Percentiles rank a stretch among this genome's conserved stretches.
Evolutionary conservation across 2,888 invertebrate species (phyloP).

Genomic region (Euplagia quadripunctaria): DNA sequence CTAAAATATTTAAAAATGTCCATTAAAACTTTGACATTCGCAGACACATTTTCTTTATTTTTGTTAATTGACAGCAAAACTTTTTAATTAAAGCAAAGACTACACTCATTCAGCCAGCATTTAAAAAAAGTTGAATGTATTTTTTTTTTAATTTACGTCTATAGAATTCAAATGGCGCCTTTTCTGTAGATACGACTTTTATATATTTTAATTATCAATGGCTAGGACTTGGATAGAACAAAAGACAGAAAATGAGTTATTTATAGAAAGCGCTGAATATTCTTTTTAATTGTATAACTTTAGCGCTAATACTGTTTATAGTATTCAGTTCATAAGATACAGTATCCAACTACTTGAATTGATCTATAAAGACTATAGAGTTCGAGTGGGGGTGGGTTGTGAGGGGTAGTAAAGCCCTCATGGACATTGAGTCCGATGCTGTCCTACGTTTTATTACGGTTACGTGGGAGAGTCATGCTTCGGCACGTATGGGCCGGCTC

Average conservation of each 20-base stretch:
- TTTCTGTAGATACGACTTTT: slow-evolving; percentile 9
- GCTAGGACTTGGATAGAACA: neutral
- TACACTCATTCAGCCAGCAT: slow-evolving; percentile 40
- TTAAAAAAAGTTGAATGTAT: slow-evolving; percentile 18
- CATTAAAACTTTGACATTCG: slow-evolving; percentile 43
- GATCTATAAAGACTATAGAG: neutral
- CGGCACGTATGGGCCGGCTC: too few species aligned
- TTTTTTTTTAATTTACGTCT: slow-evolving; percentile 13
- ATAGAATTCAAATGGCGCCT: slow-evolving; percentile 2
- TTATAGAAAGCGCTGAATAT: too few species aligned
- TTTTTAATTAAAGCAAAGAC: slow-evolving; percentile 60
- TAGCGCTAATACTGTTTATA: neutral
- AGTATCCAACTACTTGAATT: too few species aligned
- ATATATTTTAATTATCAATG: slow-evolving; percentile 3
- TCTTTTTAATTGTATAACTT: neutral
- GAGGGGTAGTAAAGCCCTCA: too few species aligned
- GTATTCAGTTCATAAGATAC: neutral
- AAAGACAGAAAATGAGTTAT: neutral
- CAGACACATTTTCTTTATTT: slow-evolving; percentile 34
- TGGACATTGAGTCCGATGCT: too few species aligned
- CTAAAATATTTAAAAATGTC: neutral
- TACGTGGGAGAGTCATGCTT: too few species aligned
- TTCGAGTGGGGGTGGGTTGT: too few species aligned
- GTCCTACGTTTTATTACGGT: too few species aligned
- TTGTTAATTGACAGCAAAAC: slow-evolving; percentile 55